Evolutionary conservation across 1,140 invertebrate species (phyloP).

Genomic region (Oppia nitens): DNA sequence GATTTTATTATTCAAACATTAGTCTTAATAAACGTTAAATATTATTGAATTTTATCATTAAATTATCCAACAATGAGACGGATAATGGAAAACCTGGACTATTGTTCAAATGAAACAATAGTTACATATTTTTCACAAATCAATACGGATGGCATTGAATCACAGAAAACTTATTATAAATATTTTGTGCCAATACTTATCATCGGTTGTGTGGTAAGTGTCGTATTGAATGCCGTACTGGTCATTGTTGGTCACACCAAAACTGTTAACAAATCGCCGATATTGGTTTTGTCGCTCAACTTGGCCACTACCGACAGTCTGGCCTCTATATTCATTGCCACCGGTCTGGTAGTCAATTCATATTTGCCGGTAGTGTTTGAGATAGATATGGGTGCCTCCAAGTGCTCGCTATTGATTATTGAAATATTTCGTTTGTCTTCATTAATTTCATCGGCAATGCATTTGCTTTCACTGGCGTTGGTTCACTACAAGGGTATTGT

Average conservation of each 20-base stretch:
- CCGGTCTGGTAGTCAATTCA: slow-evolving; percentile 38
- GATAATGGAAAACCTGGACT: slow-evolving; percentile 1
- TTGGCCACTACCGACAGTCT: slow-evolving; percentile 41
- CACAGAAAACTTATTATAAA: slow-evolving; percentile 17
- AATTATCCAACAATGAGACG: not conserved
- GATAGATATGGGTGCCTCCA: slow-evolving; percentile 16
- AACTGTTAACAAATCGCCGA: slow-evolving; percentile 30
- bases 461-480: slow-evolving; percentile 44
- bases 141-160: not conserved
- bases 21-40: not conserved
- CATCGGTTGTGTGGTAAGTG: slow-evolving; percentile 10
- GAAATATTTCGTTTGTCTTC: slow-evolving; percentile 38
- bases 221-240: slow-evolving; percentile 11
- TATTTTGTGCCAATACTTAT: slow-evolving; percentile 10
- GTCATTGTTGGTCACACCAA: slow-evolving; percentile 3
- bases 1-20: not conserved
- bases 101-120: slow-evolving; percentile 1
- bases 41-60: not conserved
- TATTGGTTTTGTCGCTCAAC: slow-evolving; percentile 40
- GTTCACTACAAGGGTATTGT: slow-evolving; percentile 49
- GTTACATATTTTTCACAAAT: no score
- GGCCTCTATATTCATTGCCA: slow-evolving; percentile 34
- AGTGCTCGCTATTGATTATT: slow-evolving; percentile 29
- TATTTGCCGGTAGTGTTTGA: slow-evolving; percentile 27
- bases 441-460: slow-evolving; percentile 41